These are phyloP conservation scores for Potamarius usumacintae DNA, from an alignment of 2,113 vertebrate species.

Conservation along the genomic window DNA sequence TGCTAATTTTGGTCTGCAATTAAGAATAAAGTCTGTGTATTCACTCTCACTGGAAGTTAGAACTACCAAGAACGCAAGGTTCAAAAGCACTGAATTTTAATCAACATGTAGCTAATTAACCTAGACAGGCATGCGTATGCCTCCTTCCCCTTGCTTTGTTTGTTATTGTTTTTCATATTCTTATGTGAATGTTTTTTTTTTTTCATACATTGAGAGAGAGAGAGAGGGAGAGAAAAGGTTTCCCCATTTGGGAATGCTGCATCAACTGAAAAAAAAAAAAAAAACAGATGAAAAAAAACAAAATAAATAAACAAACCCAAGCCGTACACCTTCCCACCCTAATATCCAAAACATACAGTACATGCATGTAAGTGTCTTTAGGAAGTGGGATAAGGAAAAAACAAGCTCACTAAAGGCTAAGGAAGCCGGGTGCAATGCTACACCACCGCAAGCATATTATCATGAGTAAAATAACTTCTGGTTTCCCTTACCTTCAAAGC, in stretches of 20 bases:
- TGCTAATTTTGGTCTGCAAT: constrained; percentile 32
- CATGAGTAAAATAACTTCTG: neutral
- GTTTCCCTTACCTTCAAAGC: constrained; percentile 24
- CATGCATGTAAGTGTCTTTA: constrained; percentile 36
- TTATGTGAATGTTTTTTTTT: constrained; percentile 66
- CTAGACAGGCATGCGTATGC: constrained; percentile 60
- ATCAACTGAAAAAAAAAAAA: constrained; percentile 66
- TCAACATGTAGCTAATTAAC: constrained; percentile 64
- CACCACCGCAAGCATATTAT: neutral
- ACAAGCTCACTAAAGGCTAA: neutral
- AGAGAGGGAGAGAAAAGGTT: constrained; percentile 44
- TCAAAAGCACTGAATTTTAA: constrained; percentile 68
- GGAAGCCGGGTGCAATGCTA: neutral
- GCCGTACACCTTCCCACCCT: constrained; percentile 69
- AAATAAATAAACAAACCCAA: constrained; percentile 69
- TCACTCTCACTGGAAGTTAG: constrained; percentile 36
- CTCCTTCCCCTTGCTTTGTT: constrained; percentile 58
- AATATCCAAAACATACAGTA: constrained; percentile 51
- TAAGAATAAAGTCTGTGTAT: constrained; percentile 22
- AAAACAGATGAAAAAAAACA: constrained; percentile 46
- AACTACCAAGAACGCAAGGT: constrained; percentile 51
- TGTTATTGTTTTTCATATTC: constrained; percentile 53
- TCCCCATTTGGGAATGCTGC: constrained; percentile 69
- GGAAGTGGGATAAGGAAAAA: neutral
- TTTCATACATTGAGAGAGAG: constrained; percentile 57